Evolutionary conservation across 2,113 vertebrate species (phyloP).

Genomic region (Typhlomys cinereus): DNA sequence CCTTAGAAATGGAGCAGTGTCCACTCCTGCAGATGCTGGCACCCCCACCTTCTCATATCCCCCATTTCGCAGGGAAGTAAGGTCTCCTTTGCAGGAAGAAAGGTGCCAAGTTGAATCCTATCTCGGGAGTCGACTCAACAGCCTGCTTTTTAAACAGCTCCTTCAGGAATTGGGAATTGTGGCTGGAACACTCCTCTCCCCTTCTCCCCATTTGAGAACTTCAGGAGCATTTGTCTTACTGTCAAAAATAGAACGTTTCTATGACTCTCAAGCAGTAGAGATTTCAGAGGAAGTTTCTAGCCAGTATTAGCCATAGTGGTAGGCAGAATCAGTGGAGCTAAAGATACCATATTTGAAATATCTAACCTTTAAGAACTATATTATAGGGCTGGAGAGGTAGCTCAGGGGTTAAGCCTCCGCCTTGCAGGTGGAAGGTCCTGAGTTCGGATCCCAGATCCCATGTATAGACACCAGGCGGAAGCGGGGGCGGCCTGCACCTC

Average conservation of each 20-base stretch:
- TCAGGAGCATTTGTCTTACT: constrained; percentile 2
- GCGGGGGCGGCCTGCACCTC: no score
- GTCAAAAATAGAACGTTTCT: background rate
- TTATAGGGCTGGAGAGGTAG: no score
- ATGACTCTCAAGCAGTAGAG: background rate
- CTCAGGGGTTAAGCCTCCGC: no score
- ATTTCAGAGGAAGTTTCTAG: background rate
- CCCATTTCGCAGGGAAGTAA: background rate
- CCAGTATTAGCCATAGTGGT: background rate
- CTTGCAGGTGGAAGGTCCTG: no score
- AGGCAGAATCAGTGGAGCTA: background rate
- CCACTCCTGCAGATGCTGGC: background rate
- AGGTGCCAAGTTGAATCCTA: background rate
- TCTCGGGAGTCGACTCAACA: background rate
- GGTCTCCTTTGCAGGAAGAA: background rate
- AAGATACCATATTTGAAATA: background rate
- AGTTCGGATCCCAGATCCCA: no score
- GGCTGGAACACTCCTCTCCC: background rate
- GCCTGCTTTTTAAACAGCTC: background rate
- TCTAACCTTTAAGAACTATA: background rate
- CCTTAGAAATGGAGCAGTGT: background rate
- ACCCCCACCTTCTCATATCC: background rate
- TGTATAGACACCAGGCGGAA: no score
- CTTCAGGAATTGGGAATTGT: background rate
- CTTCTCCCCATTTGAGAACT: background rate